phyloP scores from a whole-genome alignment of 1,140 invertebrate genomes.

The Phymastichus coffea region DNA sequence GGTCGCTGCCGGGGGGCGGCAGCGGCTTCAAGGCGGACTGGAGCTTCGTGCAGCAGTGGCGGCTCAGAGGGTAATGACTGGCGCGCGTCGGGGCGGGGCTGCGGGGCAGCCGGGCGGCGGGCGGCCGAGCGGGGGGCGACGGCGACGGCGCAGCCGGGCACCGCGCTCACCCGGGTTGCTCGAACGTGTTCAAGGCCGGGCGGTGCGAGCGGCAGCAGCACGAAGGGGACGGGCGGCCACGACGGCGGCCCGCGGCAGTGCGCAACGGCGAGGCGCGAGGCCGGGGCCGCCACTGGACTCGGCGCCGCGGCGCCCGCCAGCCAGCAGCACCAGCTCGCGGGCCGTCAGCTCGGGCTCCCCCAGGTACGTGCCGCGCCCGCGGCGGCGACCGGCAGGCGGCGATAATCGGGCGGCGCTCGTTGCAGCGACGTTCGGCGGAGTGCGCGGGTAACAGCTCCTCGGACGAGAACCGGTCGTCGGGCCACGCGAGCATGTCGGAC shows the following conservation, averaged over 20 bases:
- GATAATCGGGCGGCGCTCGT: too few relatives aligned
- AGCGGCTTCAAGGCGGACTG: slow-evolving; percentile 61
- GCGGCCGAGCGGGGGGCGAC: too few relatives aligned
- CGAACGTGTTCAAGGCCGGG: background rate
- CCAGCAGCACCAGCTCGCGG: background rate
- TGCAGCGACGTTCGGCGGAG: slow-evolving; percentile 71
- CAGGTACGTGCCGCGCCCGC: slow-evolving; percentile 41
- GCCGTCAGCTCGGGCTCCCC: slow-evolving; percentile 64
- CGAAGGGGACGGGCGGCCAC: too few relatives aligned
- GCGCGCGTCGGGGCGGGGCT: background rate
- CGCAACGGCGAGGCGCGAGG: background rate
- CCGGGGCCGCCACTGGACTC: background rate
- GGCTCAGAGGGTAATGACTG: slow-evolving; percentile 58
- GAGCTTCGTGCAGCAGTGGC: slow-evolving; percentile 74
- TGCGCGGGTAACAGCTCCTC: slow-evolving; percentile 79
- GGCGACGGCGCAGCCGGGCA: too few relatives aligned
- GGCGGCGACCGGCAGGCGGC: background rate
- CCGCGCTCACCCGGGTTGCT: background rate
- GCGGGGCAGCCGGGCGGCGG: too few relatives aligned
- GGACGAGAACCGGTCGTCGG: slow-evolving; percentile 84
- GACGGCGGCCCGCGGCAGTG: too few relatives aligned
- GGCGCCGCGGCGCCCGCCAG: too few relatives aligned
- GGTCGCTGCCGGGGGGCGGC: slow-evolving; percentile 50
- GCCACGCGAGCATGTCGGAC: slow-evolving; percentile 90
- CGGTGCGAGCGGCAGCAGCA: too few relatives aligned